Conservation (phyloP, 2,113 vertebrate species). For the Indicator indicator region DNA sequence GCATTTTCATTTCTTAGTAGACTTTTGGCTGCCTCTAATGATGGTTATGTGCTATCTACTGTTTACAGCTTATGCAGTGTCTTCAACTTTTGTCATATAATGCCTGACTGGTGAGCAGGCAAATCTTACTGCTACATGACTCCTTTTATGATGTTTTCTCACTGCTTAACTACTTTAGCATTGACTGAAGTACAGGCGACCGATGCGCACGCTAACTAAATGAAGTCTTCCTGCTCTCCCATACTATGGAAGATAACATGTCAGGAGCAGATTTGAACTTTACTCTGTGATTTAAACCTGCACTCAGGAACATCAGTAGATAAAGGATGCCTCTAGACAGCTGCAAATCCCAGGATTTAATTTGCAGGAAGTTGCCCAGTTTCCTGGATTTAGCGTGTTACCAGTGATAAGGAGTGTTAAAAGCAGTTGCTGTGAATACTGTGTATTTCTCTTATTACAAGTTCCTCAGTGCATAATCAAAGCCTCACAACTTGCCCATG, state of each 20-base stretch:
- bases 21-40: not conserved
- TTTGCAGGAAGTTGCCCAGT: not conserved
- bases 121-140: not conserved
- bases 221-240: accelerated
- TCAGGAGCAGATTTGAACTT: not conserved
- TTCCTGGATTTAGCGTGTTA: not conserved
- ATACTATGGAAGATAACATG: accelerated
- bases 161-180: not conserved
- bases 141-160: not conserved
- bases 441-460: not conserved
- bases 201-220: not conserved
- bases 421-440: not conserved
- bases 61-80: not conserved
- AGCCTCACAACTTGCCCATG: not conserved
- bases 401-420: not conserved
- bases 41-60: not conserved
- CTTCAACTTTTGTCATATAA: not conserved
- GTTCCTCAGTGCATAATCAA: not conserved
- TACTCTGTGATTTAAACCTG: not conserved
- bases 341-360: not conserved
- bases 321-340: not conserved
- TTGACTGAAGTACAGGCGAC: not conserved
- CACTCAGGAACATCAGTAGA: not conserved
- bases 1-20: not conserved
- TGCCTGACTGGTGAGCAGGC: not conserved